Evolutionary conservation across 2,113 vertebrate genomes (phyloP), one percentile per base, ranked within the genome.

Genomic region (Formicarius rufipectus): DNA sequence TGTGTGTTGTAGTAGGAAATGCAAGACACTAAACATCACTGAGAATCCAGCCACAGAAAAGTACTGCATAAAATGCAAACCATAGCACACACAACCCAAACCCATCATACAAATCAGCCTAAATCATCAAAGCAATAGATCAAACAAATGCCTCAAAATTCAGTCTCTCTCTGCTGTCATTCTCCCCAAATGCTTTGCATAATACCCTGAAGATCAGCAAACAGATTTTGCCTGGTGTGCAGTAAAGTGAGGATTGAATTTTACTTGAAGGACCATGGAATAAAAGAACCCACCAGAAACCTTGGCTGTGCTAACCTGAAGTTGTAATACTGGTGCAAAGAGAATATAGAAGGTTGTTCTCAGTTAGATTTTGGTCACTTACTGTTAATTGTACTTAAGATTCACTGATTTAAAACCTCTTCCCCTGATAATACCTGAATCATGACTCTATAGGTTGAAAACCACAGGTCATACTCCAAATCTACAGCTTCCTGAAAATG

Each of bases 121-220:
- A 96, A 95, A 96, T 96, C 95, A 96, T 97, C 96, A 97, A 96
- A 97, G 95, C 62, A 50, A 93, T 95, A 96, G 96, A 97, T 97
- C 93, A 96, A 97, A 97, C 93, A 95, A 96, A 96, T 93, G 94
- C 93, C 91, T 97, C 95, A 94, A 92, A 96, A 96, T 95, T 96
- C 93, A 88, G 83, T 93, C 89, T 94, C 78, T 93, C 93, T 91
- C 66, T 92, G 40, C 87, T 95, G 95, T 93, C 96, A 94, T 96
- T 96, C 93, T 94, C 68, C 92, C 78, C 91, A 94, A 93, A 97
- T 94, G 93, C 84, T 97, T 97, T 97, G 95, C 94, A 96, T 96
- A 96, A 94, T 95, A 94, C 91, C 79, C 93, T 95, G 87, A 96
- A 97, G 93, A 96, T 97, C 96, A 96, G 87, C 95, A 95, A 96